Evolutionary conservation across 1,140 invertebrate genomes (phyloP).

Genomic region (Brachionus angularis): DNA sequence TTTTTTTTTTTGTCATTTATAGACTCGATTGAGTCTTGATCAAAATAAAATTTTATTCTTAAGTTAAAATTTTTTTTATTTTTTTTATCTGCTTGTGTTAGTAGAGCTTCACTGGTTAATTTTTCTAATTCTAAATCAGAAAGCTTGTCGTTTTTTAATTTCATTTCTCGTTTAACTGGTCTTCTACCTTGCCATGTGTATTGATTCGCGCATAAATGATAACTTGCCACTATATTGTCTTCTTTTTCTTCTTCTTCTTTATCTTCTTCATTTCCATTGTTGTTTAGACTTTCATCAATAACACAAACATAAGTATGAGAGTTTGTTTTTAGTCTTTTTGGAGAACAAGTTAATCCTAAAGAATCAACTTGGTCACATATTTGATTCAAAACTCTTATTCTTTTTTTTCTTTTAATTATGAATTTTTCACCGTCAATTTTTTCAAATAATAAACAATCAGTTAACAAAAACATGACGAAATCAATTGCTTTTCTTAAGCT

Average conservation of each 20-base stretch:
- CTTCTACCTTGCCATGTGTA: conserved; percentile 37
- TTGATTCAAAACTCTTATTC: conserved; percentile 20
- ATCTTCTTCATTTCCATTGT: conserved; percentile 15
- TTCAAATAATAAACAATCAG: conserved; percentile 32
- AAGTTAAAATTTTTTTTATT: not conserved
- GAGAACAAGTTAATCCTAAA: conserved; percentile 18
- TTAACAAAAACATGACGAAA: conserved; percentile 39
- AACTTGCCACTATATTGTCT: conserved; percentile 7
- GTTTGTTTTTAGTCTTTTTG: conserved; percentile 1
- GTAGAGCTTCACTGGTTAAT: not conserved
- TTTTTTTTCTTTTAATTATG: conserved; percentile 8
- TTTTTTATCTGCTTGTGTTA: not conserved
- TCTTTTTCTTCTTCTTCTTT: not conserved
- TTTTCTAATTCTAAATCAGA: conserved; percentile 14
- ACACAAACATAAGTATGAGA: conserved; percentile 41
- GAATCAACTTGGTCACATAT: conserved; percentile 40
- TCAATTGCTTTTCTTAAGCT: conserved; percentile 24
- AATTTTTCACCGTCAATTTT: not conserved
- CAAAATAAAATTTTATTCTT: not conserved
- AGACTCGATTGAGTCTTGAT: not conserved
- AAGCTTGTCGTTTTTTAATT: not conserved
- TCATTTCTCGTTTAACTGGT: conserved; percentile 33
- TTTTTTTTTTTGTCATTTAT: conserved; percentile 2
- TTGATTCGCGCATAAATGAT: conserved; percentile 2
- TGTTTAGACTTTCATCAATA: conserved; percentile 38